Base-by-base conservation (phyloP, 2,113 vertebrate species). In the Ibidorhyncha struthersii region DNA sequence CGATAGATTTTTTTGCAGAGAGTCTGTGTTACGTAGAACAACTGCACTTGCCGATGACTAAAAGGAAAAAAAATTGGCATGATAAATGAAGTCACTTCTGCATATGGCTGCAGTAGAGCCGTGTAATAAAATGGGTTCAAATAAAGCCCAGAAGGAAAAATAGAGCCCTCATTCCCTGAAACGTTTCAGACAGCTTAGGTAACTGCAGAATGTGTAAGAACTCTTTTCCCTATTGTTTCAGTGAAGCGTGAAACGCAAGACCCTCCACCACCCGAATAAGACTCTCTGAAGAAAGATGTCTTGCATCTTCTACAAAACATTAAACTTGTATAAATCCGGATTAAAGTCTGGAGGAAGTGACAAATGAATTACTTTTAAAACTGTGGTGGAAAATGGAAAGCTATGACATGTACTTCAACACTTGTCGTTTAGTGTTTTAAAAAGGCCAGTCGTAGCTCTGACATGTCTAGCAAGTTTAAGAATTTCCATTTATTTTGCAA, bases 171-270 rank as follows among this genome's bases (percentile, higher is more conserved):
- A 2, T 62, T 30, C 86, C 88, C 52, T 8, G 4, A 70, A 67
- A 38, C 38, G 2, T 29, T 81, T 88, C 38, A 4, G 91, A 5
- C 78, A 94, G 67, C 43, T 58, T n/a, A 89, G 97, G 80, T 84
- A 26, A 56, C 95, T 89, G 76, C 18, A 18, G 86, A 43, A 84
- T 82, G 43, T 47, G 52, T 91, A 93, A 94, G 86, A 88, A 74
- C 73, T 96, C 58, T 95, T 96, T 67, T 96, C 94, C 95, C 55
- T 96, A 22, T 96, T 95, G 89, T 93, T 96, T 79, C 96, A 97
- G 96, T 45, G 79, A 98, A 98, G 85, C 18, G 65, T 94, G 97
- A 97, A 55, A 96, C 92, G 25, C 94, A 66, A 96, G 97, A 97
- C 62, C 95, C 96, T 92, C 96, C 93, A 85, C 82, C 81, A 92